Base-by-base conservation (phyloP, 2,888 invertebrate species). In the Cephus pygmeus region DNA sequence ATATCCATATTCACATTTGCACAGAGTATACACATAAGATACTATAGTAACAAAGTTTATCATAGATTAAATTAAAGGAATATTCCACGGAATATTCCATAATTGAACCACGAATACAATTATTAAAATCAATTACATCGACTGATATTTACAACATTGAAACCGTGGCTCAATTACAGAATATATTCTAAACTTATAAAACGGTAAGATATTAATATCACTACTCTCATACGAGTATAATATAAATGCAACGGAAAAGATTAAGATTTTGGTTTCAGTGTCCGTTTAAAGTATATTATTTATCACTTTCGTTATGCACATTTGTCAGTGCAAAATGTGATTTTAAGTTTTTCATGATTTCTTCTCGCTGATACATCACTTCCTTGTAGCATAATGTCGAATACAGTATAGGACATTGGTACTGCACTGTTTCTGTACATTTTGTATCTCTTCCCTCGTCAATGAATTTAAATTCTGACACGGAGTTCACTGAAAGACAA, bases 321-420 rank as follows among this genome's bases (percentile, higher is more conserved):
- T 82, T 82, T 12, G 33, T 33, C 1, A 69, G 40, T 0, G 83
- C 77, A 78, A 90, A 90, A 81, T 89, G 85, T 31, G 75, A 35
- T 78, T 88, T 85, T 71, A 91, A 83, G 79, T 89, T 88, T 75
- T 83, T 86, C 87, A 90, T 90, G 92, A 91, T 91, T 80, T 90
- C 89, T 76, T 86, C 79, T 74, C 91, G 89, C 82, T 93, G 93
- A 79, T 90, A 90, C 85, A 89, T 88, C 33, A 92, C 93, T 91
- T 95, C 95, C 56, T 92, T 92, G 73, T 91, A 90, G 84, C 95
- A 95, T 78, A 94, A 92, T 1, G 84, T 81, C 4, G 93, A 92
- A 73, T 95, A 88, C 6, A 94, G 87, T 12, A 93, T 91, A 2
- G 95, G 95, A 83, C 95, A 96, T 87, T 95, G 93, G 87, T 94